phyloP scores from a whole-genome alignment of 2,113 vertebrate genomes.

The Australoheros scitulus region DNA sequence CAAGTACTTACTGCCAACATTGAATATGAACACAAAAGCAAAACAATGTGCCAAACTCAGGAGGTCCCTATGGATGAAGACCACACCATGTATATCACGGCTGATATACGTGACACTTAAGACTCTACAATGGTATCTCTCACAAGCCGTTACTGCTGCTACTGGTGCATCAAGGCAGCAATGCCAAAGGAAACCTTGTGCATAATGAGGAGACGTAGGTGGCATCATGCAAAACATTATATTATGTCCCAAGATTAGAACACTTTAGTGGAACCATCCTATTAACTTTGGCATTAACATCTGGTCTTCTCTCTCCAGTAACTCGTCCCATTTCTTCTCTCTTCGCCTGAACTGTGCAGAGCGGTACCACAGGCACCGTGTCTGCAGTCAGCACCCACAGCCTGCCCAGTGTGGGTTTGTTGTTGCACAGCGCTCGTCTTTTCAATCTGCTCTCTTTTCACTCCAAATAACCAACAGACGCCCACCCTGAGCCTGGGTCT shows the following conservation, averaged over 20 bases:
- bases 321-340: not conserved
- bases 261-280: not conserved
- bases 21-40: too few species aligned
- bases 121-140: not conserved
- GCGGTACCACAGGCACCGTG: not conserved
- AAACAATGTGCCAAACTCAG: too few species aligned
- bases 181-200: not conserved
- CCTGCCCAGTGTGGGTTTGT: not conserved
- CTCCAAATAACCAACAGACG: not conserved
- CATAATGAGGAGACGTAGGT: not conserved
- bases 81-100: not conserved
- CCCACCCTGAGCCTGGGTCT: not conserved
- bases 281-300: not conserved
- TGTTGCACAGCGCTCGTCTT: not conserved
- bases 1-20: not conserved
- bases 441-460: not conserved
- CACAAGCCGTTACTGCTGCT: not conserved
- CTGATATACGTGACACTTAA: not conserved
- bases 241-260: not conserved
- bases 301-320: not conserved
- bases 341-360: not conserved
- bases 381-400: not conserved
- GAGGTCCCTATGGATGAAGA: too few species aligned
- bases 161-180: not conserved
- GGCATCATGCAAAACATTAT: not conserved